A percentile compares a stretch with the other conserved stretches of the same genome.
These are phyloP conservation scores for Ypsolopha sequella DNA, from an alignment of 2,888 invertebrate genomes.

Conservation along the genomic window DNA sequence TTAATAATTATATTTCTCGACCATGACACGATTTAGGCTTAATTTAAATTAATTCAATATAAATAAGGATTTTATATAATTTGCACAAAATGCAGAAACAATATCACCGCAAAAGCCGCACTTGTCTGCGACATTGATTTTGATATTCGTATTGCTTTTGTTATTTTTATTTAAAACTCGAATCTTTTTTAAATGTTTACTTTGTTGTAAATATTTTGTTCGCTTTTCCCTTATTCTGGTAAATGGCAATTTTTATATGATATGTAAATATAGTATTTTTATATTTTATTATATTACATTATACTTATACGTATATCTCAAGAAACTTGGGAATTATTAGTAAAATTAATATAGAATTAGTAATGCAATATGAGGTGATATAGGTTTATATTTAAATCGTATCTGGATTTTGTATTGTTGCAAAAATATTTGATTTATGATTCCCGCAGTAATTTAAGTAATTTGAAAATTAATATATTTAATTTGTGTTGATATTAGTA, in stretches of 20 bases:
- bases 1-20: no score
- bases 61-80: no score
- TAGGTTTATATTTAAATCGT: conserved; percentile 20
- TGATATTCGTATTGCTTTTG: no score
- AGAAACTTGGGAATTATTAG: conserved; percentile 6
- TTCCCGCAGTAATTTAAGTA: background rate
- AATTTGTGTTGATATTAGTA: conserved; percentile 1
- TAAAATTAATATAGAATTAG: background rate
- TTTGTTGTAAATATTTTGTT: conserved; percentile 1
- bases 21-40: no score
- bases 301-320: conserved; percentile 10
- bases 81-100: no score
- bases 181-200: background rate
- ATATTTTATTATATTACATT: background rate
- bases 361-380: conserved; percentile 5
- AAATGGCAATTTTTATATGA: background rate
- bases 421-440: conserved; percentile 3
- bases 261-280: conserved; percentile 22
- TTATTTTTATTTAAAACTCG: no score
- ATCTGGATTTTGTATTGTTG: conserved; percentile 34
- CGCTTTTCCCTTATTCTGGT: background rate
- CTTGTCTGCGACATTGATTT: no score
- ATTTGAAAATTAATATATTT: conserved; percentile 16
- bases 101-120: no score
- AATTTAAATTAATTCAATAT: no score